Evolutionary conservation across 2,888 invertebrate species (phyloP).

Genomic region (Penaeus monodon): DNA sequence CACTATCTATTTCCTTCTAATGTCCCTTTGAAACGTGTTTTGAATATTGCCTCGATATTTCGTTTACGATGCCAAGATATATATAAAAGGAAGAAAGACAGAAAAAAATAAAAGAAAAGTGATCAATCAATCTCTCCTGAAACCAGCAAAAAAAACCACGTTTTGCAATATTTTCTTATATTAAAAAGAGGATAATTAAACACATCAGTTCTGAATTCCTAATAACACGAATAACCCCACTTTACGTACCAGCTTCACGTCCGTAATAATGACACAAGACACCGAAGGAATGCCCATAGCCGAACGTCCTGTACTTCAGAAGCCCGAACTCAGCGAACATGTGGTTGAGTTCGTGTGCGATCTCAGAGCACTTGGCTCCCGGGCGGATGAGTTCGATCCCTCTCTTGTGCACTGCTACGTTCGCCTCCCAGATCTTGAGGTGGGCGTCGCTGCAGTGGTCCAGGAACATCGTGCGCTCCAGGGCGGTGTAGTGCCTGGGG

Average conservation of each 20-base stretch:
- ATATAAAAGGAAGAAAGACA: too few species aligned
- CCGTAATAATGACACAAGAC: conserved; percentile 57
- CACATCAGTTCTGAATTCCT: too few species aligned
- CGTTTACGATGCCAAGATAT: too few species aligned
- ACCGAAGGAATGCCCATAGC: conserved; percentile 58
- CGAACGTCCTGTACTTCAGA: conserved; percentile 51
- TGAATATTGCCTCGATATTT: too few species aligned
- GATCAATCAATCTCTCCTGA: background rate
- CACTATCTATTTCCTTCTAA: too few species aligned
- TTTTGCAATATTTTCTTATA: too few species aligned
- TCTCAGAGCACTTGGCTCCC: conserved; percentile 47
- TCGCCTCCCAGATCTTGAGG: conserved; percentile 55
- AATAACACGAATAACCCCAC: background rate
- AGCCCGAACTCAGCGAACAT: conserved; percentile 43
- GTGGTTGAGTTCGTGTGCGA: conserved; percentile 50
- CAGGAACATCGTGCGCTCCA: conserved; percentile 54
- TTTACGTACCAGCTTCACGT: conserved; percentile 48
- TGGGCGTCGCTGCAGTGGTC: conserved; percentile 50
- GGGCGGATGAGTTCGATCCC: conserved; percentile 51
- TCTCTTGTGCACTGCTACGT: conserved; percentile 50
- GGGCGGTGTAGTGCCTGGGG: conserved; percentile 46
- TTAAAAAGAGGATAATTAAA: too few species aligned
- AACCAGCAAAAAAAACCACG: background rate
- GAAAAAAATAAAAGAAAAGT: background rate
- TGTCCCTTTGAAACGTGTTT: too few species aligned